phyloP scores from a whole-genome alignment of 2,113 vertebrate genomes.

The Oxyura jamaicensis region DNA sequence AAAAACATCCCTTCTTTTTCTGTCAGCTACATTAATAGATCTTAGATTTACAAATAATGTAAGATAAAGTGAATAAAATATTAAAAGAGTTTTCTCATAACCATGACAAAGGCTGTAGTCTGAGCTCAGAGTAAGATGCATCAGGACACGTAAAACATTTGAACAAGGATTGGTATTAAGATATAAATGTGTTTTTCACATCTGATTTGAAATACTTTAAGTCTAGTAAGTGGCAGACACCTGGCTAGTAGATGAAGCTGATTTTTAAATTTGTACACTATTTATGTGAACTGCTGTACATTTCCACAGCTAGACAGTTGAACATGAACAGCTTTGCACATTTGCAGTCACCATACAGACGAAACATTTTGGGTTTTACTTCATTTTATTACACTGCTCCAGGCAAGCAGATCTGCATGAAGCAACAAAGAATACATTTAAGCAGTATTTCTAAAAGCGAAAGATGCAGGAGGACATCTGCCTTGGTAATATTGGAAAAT shows the following conservation, averaged over 20 bases:
- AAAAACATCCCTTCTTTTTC: background rate
- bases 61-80: conserved; percentile 22
- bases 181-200: background rate
- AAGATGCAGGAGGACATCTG: background rate
- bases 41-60: background rate
- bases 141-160: conserved; percentile 14
- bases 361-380: background rate
- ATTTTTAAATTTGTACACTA: background rate
- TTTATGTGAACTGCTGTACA: background rate
- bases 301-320: background rate
- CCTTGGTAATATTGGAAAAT: background rate
- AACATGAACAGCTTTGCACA: background rate
- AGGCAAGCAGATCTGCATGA: conserved; percentile 2
- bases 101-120: background rate
- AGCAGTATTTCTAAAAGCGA: background rate
- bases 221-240: background rate
- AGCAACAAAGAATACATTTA: background rate
- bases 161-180: conserved; percentile 3
- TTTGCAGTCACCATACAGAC: background rate
- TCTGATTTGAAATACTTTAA: background rate
- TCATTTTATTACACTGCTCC: background rate
- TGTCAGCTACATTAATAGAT: background rate
- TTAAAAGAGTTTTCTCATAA: conserved; percentile 18
- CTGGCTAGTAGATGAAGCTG: background rate
- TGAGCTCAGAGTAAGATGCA: background rate